Conservation (phyloP, 2,888 invertebrate genomes). For the Anorthoa munda region DNA sequence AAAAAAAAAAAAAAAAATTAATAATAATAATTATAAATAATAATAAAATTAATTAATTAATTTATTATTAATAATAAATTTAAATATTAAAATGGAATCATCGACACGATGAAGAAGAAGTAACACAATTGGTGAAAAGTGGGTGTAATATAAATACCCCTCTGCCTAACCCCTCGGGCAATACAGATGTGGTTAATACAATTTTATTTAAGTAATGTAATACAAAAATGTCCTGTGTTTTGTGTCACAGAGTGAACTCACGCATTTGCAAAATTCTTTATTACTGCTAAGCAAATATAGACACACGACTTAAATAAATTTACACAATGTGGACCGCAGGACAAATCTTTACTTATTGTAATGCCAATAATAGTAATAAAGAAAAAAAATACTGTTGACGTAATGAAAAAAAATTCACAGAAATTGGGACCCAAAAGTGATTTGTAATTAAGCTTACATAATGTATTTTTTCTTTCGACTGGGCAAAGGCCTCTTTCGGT, state of each 20-base stretch:
- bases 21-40: too few species aligned
- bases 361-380: slow-evolving; percentile 29
- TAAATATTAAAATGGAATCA: too few species aligned
- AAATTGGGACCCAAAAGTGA: background rate
- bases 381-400: background rate
- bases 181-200: background rate
- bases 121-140: background rate
- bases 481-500: too few species aligned
- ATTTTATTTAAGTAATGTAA: background rate
- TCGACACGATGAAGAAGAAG: too few species aligned
- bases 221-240: background rate
- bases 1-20: too few species aligned
- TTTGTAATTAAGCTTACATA: too few species aligned
- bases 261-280: slow-evolving; percentile 10
- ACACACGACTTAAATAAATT: slow-evolving; percentile 10
- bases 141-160: background rate
- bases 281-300: slow-evolving; percentile 25
- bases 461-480: too few species aligned
- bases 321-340: background rate
- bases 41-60: too few species aligned
- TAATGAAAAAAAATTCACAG: background rate
- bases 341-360: slow-evolving; percentile 14
- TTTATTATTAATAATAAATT: too few species aligned
- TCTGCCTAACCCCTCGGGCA: too few species aligned
- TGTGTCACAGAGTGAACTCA: background rate